Evolutionary conservation across 1,140 invertebrate species (phyloP).

Genomic region (Sycobia sp.): DNA sequence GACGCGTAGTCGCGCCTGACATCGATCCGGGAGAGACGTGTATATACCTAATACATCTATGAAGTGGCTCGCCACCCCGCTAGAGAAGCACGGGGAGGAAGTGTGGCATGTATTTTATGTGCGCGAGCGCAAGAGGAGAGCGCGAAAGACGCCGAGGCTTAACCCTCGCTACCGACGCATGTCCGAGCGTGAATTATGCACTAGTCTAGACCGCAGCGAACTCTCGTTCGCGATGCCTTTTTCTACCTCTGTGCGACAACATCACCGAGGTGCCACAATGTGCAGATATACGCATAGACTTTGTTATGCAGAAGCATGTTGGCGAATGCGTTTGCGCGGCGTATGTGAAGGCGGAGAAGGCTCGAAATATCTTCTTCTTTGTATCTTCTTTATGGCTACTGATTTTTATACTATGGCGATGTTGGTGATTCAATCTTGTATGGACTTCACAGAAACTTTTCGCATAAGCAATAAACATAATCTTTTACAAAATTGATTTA

Average conservation of each 20-base stretch:
- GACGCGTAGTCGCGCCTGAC: neutral
- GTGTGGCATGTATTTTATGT: slow-evolving; percentile 36
- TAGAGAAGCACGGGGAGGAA: neutral
- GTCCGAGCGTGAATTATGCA: slow-evolving; percentile 15
- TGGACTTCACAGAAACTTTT: no score
- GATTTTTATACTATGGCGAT: slow-evolving; percentile 12
- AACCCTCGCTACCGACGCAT: slow-evolving; percentile 3
- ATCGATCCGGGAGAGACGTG: slow-evolving; percentile 33
- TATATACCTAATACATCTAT: no score
- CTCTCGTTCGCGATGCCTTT: neutral
- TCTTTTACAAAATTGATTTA: no score
- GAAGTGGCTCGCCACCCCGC: no score
- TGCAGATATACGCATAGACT: neutral
- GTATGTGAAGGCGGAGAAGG: neutral
- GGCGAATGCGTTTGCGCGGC: no score
- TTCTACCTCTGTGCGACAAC: neutral
- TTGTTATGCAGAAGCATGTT: neutral
- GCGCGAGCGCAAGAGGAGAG: neutral
- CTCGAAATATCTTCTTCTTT: neutral
- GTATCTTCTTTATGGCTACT: slow-evolving; percentile 4
- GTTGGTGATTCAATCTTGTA: no score
- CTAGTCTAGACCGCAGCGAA: no score
- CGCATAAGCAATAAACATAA: no score
- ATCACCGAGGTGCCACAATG: neutral
- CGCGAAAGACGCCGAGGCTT: neutral